A percentile compares a stretch with the other conserved stretches of the same genome.
Conservation (phyloP, 1,140 invertebrate species). For the Drosophila fuyamai region DNA sequence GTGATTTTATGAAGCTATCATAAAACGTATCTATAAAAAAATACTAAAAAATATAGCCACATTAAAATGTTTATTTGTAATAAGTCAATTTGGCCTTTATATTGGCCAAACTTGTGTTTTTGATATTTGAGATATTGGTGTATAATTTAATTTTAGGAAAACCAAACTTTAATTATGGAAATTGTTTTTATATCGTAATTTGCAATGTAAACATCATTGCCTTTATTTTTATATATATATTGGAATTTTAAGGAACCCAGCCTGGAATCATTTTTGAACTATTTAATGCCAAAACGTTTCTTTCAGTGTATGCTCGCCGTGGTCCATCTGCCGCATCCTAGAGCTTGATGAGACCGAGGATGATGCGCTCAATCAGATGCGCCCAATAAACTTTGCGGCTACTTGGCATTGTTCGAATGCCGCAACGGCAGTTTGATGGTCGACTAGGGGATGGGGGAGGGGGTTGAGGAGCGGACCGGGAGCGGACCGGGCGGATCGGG, state of each 20-base stretch:
- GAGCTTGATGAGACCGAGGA: conserved; percentile 15
- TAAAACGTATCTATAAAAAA: too few species aligned
- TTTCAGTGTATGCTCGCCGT: neutral
- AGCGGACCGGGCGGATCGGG: neutral
- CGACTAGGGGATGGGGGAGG: neutral
- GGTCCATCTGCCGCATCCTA: conserved; percentile 13
- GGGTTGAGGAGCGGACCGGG: neutral
- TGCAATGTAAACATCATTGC: too few species aligned
- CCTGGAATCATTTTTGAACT: too few species aligned
- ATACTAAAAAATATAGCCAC: too few species aligned
- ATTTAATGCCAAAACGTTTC: neutral
- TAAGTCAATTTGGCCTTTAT: too few species aligned
- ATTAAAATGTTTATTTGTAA: too few species aligned
- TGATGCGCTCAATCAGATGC: conserved; percentile 65
- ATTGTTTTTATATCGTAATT: too few species aligned
- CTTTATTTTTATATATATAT: neutral
- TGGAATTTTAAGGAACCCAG: neutral
- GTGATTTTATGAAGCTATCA: too few species aligned
- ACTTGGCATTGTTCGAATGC: conserved; percentile 72
- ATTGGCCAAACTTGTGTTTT: too few species aligned
- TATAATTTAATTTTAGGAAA: too few species aligned
- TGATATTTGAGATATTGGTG: too few species aligned
- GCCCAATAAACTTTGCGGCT: conserved; percentile 75
- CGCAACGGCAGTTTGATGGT: conserved; percentile 8
- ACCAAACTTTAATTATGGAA: too few species aligned